Base-by-base conservation (phyloP, 2,888 invertebrate species). In the Tryphoninae sp. region DNA sequence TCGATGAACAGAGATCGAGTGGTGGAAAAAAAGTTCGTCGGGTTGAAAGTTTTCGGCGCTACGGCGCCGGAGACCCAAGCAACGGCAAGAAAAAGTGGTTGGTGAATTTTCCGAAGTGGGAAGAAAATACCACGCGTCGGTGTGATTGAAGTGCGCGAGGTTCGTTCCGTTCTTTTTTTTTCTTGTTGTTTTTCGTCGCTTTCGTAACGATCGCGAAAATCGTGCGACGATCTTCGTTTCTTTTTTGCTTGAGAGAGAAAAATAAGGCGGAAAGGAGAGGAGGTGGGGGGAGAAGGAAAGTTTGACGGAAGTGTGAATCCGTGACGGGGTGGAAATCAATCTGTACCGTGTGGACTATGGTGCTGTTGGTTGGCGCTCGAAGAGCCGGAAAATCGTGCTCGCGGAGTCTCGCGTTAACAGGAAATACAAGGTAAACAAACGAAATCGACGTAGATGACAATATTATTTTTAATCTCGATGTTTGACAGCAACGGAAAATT, bases 261-360 rank as follows among this genome's bases (percentile, higher is more conserved):
- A 68, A 42, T 45, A 9, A 45, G 11, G 11, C 45, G 2, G 45
- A 62, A 55, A 77, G 23, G 51, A 33, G 69, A 13, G 49, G 40
- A 49, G 53, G 61, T 65, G 74, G 59, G 16, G 55, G 58, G 42
- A 49, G n/a, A 8, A 6, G 11, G 40, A 13, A 23, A 33, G 78
- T 51, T 61, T 45, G 61, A 51, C 45, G 53, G 59, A 33, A 33
- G 16, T 55, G 16, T 49, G 49, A 19, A 58, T 42, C 59, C 16
- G 67, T 72, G 83, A 83, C 81, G 79, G 78, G 72, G 80, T 73
- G 74, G 79, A 80, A 80, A 82, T 81, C 84, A 81, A 78, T 81
- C 82, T 83, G 82, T 73, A 84, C 76, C 79, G 72, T 82, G 84
- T 84, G 84, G 84, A 84, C 83, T 82, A 80, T 82, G 82, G 75